phyloP scores from a whole-genome alignment of 1,140 invertebrate species.

The Aphidius gifuensis region DNA sequence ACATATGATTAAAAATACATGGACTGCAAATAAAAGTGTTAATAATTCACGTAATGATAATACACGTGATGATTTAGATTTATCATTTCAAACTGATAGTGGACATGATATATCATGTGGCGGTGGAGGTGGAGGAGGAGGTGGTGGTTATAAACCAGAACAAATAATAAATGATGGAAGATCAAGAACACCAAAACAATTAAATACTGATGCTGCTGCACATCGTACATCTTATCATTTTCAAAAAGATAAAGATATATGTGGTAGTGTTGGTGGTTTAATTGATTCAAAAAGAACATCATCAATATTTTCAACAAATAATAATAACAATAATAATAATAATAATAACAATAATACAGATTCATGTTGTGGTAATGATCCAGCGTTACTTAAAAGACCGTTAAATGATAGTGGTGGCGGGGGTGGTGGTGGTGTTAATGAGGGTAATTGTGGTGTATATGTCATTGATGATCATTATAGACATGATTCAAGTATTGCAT shows the following conservation, averaged over 20 bases:
- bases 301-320: conserved; percentile 38
- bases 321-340: too few relatives aligned
- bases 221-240: conserved; percentile 58
- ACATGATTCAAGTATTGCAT: conserved; percentile 53
- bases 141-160: conserved; percentile 55
- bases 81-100: conserved; percentile 50
- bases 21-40: conserved; percentile 73
- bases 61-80: conserved; percentile 52
- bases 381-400: conserved; percentile 51
- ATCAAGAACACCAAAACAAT: conserved; percentile 68
- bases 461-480: conserved; percentile 65
- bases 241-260: conserved; percentile 49
- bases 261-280: conserved; percentile 43
- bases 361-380: conserved; percentile 38
- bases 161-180: conserved; percentile 49
- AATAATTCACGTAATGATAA: conserved; percentile 50
- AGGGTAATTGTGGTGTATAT: conserved; percentile 56
- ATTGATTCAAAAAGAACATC: conserved; percentile 50
- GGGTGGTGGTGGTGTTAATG: conserved; percentile 28
- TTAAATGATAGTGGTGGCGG: conserved; percentile 35
- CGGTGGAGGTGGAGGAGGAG: conserved; percentile 32
- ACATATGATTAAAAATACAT: conserved; percentile 78
- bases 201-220: conserved; percentile 64
- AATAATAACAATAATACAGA: conserved; percentile 24
- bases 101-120: conserved; percentile 32